Percentiles rank a stretch among this genome's conserved stretches.
phyloP scores from a whole-genome alignment of 2,888 invertebrate genomes.

The Microctonus hyperodae region DNA sequence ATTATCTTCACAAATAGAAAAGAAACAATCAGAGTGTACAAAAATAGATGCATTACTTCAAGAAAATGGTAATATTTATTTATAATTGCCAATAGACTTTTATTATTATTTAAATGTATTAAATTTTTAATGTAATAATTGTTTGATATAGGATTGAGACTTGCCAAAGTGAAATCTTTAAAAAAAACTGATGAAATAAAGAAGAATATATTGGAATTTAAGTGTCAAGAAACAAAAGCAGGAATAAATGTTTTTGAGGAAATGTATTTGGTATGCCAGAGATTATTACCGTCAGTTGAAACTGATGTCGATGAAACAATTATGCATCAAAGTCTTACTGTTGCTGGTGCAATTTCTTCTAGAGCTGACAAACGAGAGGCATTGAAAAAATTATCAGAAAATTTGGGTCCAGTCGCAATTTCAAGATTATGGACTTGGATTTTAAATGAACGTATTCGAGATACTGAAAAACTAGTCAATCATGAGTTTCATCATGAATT shows the following conservation, averaged over 20 bases:
- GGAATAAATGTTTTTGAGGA: conserved; percentile 49
- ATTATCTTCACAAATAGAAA: conserved; percentile 43
- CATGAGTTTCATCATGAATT: conserved; percentile 34
- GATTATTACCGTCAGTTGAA: conserved; percentile 50
- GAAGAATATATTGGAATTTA: conserved; percentile 47
- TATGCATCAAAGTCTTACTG: conserved; percentile 46
- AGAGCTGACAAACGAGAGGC: conserved; percentile 52
- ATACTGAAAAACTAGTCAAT: conserved; percentile 48
- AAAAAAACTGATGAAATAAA: conserved; percentile 39
- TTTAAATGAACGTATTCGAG: conserved; percentile 45
- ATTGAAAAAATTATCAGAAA: conserved; percentile 46
- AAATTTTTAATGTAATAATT: conserved; percentile 19
- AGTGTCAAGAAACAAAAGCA: conserved; percentile 45
- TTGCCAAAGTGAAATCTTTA: conserved; percentile 43
- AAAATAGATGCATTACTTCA: conserved; percentile 46
- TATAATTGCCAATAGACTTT: neutral
- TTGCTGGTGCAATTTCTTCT: conserved; percentile 47
- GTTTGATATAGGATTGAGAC: conserved; percentile 41
- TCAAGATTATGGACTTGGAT: conserved; percentile 51
- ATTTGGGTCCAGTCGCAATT: conserved; percentile 46
- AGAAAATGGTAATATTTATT: conserved; percentile 47
- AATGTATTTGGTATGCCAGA: conserved; percentile 51
- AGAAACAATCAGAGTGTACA: conserved; percentile 45
- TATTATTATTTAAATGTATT: neutral
- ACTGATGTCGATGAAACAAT: conserved; percentile 46